A percentile compares a stretch with the other conserved stretches of the same genome.
Conservation (phyloP, 2,797 vertebrate species). For the Clarias fuscus region DNA sequence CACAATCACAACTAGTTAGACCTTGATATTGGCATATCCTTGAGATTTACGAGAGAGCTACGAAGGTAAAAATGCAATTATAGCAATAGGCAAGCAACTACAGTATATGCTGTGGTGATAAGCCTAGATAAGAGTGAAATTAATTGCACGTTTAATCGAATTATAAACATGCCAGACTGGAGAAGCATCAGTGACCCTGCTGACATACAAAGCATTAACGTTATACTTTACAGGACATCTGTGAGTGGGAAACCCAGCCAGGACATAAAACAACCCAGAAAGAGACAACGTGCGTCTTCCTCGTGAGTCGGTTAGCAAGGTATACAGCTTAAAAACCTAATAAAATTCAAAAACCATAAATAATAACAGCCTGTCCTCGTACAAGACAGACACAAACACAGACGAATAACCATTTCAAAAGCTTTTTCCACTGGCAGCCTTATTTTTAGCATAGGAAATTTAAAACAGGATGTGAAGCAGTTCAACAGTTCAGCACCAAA, state of each 20-base stretch:
- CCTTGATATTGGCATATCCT: neutral
- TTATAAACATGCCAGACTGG: slow-evolving; percentile 31
- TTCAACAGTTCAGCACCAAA: slow-evolving; percentile 34
- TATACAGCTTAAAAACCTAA: neutral
- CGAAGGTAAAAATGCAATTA: neutral
- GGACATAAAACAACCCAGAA: neutral
- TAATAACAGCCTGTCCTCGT: slow-evolving; percentile 9
- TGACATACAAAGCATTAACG: neutral
- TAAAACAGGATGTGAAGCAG: slow-evolving; percentile 38
- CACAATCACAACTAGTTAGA: neutral
- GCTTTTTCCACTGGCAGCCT: slow-evolving; percentile 16
- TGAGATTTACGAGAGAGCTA: neutral
- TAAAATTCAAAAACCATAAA: slow-evolving; percentile 12
- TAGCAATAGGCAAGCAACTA: neutral
- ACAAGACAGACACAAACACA: slow-evolving; percentile 31
- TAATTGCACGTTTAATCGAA: slow-evolving; percentile 15
- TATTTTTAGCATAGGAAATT: slow-evolving; percentile 28
- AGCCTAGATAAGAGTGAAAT: neutral
- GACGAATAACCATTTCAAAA: slow-evolving; percentile 8
- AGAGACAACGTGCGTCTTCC: neutral
- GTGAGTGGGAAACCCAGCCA: slow-evolving; percentile 7
- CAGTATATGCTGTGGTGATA: neutral
- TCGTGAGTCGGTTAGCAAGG: neutral
- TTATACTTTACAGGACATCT: neutral
- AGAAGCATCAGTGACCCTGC: neutral